These are phyloP conservation scores for Ichneumoninae sp. DNA, from an alignment of 2,888 invertebrate genomes.

Conservation along the genomic window DNA sequence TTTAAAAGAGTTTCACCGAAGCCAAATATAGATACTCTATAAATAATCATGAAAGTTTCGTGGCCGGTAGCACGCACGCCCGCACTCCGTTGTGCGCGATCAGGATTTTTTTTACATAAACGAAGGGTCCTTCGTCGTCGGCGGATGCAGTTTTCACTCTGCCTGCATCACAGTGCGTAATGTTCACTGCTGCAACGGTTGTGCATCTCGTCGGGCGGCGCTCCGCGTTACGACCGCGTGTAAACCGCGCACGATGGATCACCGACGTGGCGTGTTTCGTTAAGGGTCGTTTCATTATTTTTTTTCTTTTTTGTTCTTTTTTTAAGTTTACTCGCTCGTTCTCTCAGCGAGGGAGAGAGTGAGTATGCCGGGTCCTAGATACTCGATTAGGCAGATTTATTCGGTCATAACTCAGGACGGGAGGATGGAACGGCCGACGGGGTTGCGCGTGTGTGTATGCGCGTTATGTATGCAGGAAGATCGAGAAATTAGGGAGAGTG, in stretches of 20 bases:
- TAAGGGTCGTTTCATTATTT: constrained; percentile 41
- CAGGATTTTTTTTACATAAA: constrained; percentile 39
- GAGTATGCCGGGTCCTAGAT: background rate
- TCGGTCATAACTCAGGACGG: constrained; percentile 59
- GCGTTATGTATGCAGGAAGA: constrained; percentile 31
- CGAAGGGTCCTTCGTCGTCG: constrained; percentile 17
- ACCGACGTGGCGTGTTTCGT: constrained; percentile 47
- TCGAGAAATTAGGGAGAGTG: constrained; percentile 51
- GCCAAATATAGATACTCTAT: constrained; percentile 1
- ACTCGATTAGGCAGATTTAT: constrained; percentile 68
- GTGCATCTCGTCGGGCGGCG: constrained; percentile 7
- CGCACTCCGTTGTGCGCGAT: background rate
- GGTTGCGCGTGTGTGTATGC: background rate
- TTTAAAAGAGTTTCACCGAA: background rate
- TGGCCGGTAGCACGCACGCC: background rate
- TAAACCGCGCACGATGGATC: constrained; percentile 58
- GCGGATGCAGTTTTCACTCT: constrained; percentile 47
- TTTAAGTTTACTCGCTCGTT: constrained; percentile 59
- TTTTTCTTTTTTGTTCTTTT: background rate
- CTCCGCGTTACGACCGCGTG: constrained; percentile 22
- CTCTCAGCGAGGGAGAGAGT: constrained; percentile 8
- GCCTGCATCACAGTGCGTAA: background rate
- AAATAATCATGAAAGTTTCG: background rate
- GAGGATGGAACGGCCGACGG: constrained; percentile 51
- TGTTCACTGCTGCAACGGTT: constrained; percentile 1